Evolutionary conservation across 2,797 vertebrate genomes (phyloP), one percentile per base, ranked within the genome.

Genomic region (Xenops minutus): DNA sequence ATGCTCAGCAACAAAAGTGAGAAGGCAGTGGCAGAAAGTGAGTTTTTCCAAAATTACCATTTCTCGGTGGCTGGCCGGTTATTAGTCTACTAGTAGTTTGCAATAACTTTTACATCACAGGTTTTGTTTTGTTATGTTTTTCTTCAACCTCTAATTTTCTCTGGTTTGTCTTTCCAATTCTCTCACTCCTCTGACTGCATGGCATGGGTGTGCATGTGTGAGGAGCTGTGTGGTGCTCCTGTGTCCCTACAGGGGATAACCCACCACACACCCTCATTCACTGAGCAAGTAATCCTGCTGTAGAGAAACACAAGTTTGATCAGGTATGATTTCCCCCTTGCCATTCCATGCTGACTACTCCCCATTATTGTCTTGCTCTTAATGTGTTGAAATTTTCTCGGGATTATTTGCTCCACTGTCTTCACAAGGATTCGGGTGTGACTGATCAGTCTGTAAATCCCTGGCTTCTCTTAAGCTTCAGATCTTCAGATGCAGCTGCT

Each of bases 121-220:
- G 12, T 34, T 68, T 55, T 22, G 5, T 9, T 72, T 63, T 79
- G 5, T 24, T 59, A 30, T 7, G 14, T 26, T 80, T 69, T 82
- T 6, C 13, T 78, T 75, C 46, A 12, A 37, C 9, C 2, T 2
- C 26, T 39, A 91, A 2, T 64, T 76, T 83, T 68, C 3, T 44
- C 16, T 37, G 6, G 10, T 30, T 59, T 67, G 8, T 26, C 17
- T 7, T 78, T 82, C 29, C 13, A n/a, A 2, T 48, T 52, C 11
- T 71, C 26, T 71, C 27, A 19, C 5, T 6, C 17, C 52, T 64
- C 12, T 27, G 7, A 51, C 30, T 68, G 9, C 23, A 51, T 7
- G 12, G 5, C 20, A 80, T 12, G 22, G 4, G 1, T 24, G 3
- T 24, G 8, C 1, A 1, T 44, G 29, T 54, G 20, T 64, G 36